phyloP scores from a whole-genome alignment of 2,113 vertebrate species.

The Hipposideros armiger region DNA sequence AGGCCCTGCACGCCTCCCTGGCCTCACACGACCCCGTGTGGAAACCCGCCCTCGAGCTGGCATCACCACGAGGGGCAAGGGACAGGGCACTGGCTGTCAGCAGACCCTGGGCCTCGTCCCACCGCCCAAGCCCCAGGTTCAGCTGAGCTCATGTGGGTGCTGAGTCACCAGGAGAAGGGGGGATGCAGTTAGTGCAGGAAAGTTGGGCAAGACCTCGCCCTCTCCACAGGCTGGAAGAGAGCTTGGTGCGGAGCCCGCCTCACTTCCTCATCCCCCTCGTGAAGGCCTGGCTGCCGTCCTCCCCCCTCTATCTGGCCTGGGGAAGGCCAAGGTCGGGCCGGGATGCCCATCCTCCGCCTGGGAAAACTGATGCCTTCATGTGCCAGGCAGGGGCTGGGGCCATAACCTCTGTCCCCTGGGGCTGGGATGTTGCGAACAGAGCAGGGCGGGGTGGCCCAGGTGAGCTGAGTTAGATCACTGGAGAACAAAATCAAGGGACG shows the following conservation, averaged over 20 bases:
- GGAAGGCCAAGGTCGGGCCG: neutral
- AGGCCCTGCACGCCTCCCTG: too few relatives aligned
- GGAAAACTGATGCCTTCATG: too few relatives aligned
- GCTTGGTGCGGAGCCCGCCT: neutral
- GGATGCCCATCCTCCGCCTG: neutral
- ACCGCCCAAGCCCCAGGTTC: neutral
- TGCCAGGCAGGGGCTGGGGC: neutral
- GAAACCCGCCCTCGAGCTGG: neutral
- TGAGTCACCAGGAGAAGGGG: neutral
- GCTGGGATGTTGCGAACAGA: neutral
- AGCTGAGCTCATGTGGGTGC: neutral
- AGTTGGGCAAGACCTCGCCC: neutral
- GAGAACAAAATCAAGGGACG: neutral
- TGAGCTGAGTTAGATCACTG: neutral
- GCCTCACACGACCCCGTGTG: neutral
- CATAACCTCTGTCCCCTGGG: neutral
- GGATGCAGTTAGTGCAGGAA: neutral
- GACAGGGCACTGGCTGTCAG: neutral
- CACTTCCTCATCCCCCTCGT: neutral
- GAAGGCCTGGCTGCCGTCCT: neutral
- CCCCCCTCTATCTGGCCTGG: neutral
- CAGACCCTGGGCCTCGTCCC: neutral
- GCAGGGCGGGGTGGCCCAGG: neutral
- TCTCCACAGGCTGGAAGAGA: neutral
- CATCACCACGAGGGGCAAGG: rapidly evolving